These are phyloP conservation scores for Myotis vivesi DNA, from an alignment of 2,797 vertebrate genomes.

Conservation along the genomic window DNA sequence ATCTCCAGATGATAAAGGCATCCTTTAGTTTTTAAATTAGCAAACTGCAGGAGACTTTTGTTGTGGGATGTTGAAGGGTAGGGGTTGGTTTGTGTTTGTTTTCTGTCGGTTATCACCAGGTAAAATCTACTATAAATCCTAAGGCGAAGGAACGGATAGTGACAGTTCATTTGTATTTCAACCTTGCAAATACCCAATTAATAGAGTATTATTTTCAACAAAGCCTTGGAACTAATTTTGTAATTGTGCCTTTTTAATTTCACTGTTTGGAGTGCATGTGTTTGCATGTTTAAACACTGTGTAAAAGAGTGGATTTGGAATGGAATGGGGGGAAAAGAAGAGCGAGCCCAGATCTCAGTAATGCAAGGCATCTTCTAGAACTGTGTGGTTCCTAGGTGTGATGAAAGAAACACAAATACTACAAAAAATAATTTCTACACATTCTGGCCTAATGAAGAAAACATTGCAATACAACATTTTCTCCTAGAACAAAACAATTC, in stretches of 20 bases:
- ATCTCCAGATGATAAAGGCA: neutral
- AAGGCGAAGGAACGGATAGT: neutral
- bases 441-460: conserved; percentile 65
- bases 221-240: conserved; percentile 46
- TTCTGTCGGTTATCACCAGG: neutral
- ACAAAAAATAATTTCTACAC: conserved; percentile 20
- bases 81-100: neutral
- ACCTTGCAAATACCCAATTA: conserved; percentile 14
- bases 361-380: conserved; percentile 20
- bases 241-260: neutral
- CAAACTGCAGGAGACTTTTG: neutral
- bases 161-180: conserved; percentile 43
- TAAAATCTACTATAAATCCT: conserved; percentile 35
- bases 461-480: conserved; percentile 25
- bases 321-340: neutral
- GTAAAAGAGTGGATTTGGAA: neutral
- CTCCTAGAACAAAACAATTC: conserved; percentile 32
- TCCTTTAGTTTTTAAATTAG: conserved; percentile 13
- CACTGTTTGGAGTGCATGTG: neutral
- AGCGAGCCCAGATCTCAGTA: neutral
- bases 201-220: conserved; percentile 53
- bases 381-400: neutral
- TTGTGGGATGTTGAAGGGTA: neutral
- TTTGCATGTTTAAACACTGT: neutral
- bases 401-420: neutral